Base-by-base conservation (phyloP, 1,140 invertebrate species). In the Philaenus spumarius region DNA sequence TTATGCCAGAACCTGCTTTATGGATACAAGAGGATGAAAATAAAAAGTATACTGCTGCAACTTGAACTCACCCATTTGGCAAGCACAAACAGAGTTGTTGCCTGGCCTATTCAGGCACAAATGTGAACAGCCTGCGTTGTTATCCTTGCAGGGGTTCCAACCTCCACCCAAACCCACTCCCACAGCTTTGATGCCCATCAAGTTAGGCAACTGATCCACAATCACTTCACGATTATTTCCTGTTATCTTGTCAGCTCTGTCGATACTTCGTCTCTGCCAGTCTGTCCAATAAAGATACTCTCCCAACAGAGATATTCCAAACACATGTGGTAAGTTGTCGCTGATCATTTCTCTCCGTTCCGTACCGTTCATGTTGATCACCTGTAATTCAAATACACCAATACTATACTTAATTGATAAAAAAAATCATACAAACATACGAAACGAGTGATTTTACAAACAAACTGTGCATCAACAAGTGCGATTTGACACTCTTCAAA, bases 201-300 rank as follows among this genome's bases (percentile, higher is more conserved):
- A 82, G 69, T 90, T 91, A 4, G 85, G 85, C 68, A 88, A 82
- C 72, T 93, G 90, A 62, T 96, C 92, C 1, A 93, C 81, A 9
- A 97, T 89, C 0, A 84, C 75, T 70, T 89, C 34, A 35, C 89
- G 77, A 50, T 88, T 81, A 14, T 75, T 69, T 43, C 80, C 80
- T 70, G 73, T 78, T 61, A 75, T 35, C 74, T 98, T 98, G 69
- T 97, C 83, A 0, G 93, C 93, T 30, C 92, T 75, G 67, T 95
- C 94, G 39, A 99, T 86, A 14, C 89, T 91, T 17, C 93, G 77
- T 40, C 85, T 74, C 64, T 93, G 91, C 86, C 95, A 97, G 72
- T 98, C 97, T 0, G 94, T 97, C 93, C 96, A 97, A 72, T 98
- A 99, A 1, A 98, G 73, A 73, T 89, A 89, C 68, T 94, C 83